A percentile compares a stretch with the other conserved stretches of the same genome.
Evolutionary conservation across 2,888 invertebrate species (phyloP).

Genomic region (Ennomos fuscantarius): DNA sequence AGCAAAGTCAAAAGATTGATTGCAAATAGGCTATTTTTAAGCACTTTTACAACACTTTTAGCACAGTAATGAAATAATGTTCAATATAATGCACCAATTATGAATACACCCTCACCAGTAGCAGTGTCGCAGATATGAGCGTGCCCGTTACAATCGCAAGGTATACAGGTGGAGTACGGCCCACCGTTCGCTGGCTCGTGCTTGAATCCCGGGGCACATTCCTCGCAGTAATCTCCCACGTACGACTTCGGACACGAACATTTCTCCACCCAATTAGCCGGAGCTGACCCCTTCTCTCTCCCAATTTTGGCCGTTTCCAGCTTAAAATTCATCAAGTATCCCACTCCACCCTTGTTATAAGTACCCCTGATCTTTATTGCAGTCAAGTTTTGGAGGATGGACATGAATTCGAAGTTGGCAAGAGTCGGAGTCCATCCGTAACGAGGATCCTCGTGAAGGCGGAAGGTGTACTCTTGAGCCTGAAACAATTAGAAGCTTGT

Average conservation of each 20-base stretch:
- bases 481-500: slow-evolving; percentile 57
- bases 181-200: slow-evolving; percentile 97
- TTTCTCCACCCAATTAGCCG: slow-evolving; percentile 97
- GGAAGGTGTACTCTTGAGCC: slow-evolving; percentile 92
- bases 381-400: slow-evolving; percentile 96
- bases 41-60: too few relatives aligned
- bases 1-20: too few relatives aligned
- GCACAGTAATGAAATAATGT: too few relatives aligned
- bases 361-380: slow-evolving; percentile 97
- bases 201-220: slow-evolving; percentile 97
- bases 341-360: slow-evolving; percentile 92
- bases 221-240: slow-evolving; percentile 98
- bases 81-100: too few relatives aligned
- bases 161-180: slow-evolving; percentile 96
- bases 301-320: slow-evolving; percentile 95
- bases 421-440: slow-evolving; percentile 98
- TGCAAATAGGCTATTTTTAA: too few relatives aligned
- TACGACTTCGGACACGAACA: slow-evolving; percentile 96
- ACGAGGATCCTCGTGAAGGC: slow-evolving; percentile 95
- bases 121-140: slow-evolving; percentile 98
- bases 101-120: slow-evolving; percentile 85
- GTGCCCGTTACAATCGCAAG: slow-evolving; percentile 98
- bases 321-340: slow-evolving; percentile 95
- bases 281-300: slow-evolving; percentile 86
- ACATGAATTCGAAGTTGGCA: slow-evolving; percentile 94